A percentile compares a stretch with the other conserved stretches of the same genome.
Evolutionary conservation across 2,113 vertebrate species (phyloP).

Genomic region (Balaeniceps rex): DNA sequence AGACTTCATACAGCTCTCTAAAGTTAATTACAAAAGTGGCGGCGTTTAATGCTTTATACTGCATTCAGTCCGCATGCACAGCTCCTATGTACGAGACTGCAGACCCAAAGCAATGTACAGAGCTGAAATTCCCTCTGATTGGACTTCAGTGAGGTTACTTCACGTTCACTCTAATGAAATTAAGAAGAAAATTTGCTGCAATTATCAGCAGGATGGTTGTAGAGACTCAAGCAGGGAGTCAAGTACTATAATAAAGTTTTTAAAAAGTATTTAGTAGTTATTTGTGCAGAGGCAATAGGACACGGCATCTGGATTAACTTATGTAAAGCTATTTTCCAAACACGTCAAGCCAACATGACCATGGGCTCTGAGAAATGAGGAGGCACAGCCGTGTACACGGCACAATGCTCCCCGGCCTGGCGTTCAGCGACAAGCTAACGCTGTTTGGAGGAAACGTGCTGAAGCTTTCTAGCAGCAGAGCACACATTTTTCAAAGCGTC

Average conservation of each 20-base stretch:
- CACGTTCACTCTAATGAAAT: background rate
- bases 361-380: background rate
- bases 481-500: background rate
- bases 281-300: background rate
- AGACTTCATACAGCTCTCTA: background rate
- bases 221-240: background rate
- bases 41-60: background rate
- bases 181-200: background rate
- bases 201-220: background rate
- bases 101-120: background rate
- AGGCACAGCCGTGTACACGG: background rate
- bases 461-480: background rate
- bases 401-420: rapidly evolving
- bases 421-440: background rate
- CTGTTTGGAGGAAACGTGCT: background rate
- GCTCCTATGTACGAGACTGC: background rate
- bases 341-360: background rate
- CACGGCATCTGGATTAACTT: background rate
- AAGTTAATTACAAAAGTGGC: background rate
- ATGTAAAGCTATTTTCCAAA: background rate
- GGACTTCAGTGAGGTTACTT: background rate
- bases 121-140: background rate
- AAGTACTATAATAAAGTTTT: background rate
- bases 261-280: background rate
- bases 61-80: background rate